Evolutionary conservation across 2,113 vertebrate species (phyloP).

Genomic region (Chionomys nivalis): DNA sequence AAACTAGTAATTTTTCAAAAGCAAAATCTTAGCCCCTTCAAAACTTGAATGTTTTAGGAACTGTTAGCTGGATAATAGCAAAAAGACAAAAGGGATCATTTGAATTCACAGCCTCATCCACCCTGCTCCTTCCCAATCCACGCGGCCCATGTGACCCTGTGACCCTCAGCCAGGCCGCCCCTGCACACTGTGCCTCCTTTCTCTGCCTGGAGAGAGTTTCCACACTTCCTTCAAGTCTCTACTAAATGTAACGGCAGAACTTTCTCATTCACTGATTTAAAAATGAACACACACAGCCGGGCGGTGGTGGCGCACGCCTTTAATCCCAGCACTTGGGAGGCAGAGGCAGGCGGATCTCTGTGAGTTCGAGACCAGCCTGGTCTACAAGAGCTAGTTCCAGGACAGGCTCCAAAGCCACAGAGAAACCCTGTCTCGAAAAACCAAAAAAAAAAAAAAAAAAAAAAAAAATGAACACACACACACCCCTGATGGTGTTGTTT

Average conservation of each 20-base stretch:
- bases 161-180: not conserved
- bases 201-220: not conserved
- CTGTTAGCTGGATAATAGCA: not conserved
- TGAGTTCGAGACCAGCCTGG: no score
- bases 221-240: conserved; percentile 33
- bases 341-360: no score
- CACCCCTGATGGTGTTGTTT: not conserved
- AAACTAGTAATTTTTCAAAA: not conserved
- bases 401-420: no score
- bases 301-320: no score
- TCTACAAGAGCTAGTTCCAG: no score
- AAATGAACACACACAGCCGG: not conserved
- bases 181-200: not conserved
- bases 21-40: not conserved
- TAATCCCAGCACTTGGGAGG: no score
- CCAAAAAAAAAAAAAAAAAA: no score
- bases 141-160: not conserved
- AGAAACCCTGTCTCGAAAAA: no score
- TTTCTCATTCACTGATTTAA: not conserved
- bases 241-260: not conserved
- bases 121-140: not conserved
- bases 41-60: not conserved
- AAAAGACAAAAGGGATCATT: not conserved
- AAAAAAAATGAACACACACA: no score
- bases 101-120: not conserved